Conservation (phyloP, 2,888 invertebrate species). For the Lasioglossum figueresi region DNA sequence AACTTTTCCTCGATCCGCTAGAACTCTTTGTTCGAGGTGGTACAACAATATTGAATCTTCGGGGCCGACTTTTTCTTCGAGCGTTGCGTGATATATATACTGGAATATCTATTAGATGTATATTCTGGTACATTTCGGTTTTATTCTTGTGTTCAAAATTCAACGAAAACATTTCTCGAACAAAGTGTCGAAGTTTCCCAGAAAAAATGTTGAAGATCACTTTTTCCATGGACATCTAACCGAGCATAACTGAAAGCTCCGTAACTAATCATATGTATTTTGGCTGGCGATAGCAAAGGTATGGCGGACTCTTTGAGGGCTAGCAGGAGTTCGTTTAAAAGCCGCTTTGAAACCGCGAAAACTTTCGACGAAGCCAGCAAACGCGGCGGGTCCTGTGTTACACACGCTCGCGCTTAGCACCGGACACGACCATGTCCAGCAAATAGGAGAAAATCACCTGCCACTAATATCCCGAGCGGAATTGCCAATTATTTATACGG, state of each 20-base stretch:
- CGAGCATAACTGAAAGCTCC: background rate
- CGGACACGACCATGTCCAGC: slow-evolving; percentile 24
- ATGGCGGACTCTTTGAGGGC: background rate
- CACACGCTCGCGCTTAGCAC: background rate
- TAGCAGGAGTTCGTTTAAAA: slow-evolving; percentile 20
- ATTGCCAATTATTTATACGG: slow-evolving; percentile 78
- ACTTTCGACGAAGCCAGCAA: slow-evolving; percentile 14
- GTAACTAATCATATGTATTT: slow-evolving; percentile 7
- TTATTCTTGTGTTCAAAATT: too few relatives aligned
- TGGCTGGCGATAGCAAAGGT: background rate
- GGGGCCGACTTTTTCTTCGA: background rate
- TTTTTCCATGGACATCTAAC: background rate
- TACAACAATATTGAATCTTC: background rate
- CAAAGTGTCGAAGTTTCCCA: background rate
- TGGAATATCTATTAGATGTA: too few relatives aligned
- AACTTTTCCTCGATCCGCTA: background rate
- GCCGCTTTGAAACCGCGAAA: slow-evolving; percentile 20
- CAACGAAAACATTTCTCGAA: background rate
- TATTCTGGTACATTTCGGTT: too few relatives aligned
- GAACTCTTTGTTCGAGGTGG: too few relatives aligned
- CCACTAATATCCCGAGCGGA: slow-evolving; percentile 63
- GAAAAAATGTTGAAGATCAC: background rate
- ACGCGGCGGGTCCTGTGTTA: background rate
- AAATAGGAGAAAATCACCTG: slow-evolving; percentile 71
- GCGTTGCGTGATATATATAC: background rate